Evolutionary conservation across 2,888 invertebrate genomes (phyloP).

Genomic region (Electrophaes corylata): DNA sequence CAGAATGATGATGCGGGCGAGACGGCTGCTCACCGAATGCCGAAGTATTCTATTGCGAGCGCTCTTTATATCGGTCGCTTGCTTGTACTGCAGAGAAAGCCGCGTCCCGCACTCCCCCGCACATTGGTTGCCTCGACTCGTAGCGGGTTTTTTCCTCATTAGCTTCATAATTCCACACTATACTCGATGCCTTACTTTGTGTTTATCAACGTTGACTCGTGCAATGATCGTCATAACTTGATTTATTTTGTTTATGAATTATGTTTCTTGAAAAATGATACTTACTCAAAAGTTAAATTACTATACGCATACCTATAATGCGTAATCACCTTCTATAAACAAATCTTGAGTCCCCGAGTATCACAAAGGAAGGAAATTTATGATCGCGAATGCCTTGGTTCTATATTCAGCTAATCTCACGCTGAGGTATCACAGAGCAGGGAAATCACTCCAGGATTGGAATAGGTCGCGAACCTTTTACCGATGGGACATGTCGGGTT

Average conservation of each 20-base stretch:
- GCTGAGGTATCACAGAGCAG: neutral
- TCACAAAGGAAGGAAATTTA: slow-evolving; percentile 20
- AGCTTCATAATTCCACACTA: slow-evolving; percentile 74
- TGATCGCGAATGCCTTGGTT: neutral
- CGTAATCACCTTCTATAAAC: slow-evolving; percentile 9
- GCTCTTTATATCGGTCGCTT: slow-evolving; percentile 79
- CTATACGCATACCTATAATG: slow-evolving; percentile 1
- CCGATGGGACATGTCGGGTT: slow-evolving; percentile 65
- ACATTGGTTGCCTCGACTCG: slow-evolving; percentile 62
- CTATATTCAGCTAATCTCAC: neutral
- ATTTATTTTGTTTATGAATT: slow-evolving; percentile 45
- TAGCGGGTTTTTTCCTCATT: slow-evolving; percentile 84
- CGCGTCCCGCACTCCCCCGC: slow-evolving; percentile 75
- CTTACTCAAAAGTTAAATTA: neutral
- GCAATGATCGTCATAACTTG: slow-evolving; percentile 59
- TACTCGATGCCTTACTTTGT: slow-evolving; percentile 68
- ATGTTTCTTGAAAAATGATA: slow-evolving; percentile 11
- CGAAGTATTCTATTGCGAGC: slow-evolving; percentile 78
- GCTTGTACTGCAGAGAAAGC: slow-evolving; percentile 79
- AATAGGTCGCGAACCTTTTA: slow-evolving; percentile 46
- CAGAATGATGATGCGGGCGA: slow-evolving; percentile 72
- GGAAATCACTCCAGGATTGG: slow-evolving; percentile 22
- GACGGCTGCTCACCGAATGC: slow-evolving; percentile 84
- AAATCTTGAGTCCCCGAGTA: slow-evolving; percentile 17
- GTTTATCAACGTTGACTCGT: slow-evolving; percentile 73